These are phyloP conservation scores for Odontocerum albicorne DNA, from an alignment of 2,888 invertebrate genomes.

Conservation along the genomic window DNA sequence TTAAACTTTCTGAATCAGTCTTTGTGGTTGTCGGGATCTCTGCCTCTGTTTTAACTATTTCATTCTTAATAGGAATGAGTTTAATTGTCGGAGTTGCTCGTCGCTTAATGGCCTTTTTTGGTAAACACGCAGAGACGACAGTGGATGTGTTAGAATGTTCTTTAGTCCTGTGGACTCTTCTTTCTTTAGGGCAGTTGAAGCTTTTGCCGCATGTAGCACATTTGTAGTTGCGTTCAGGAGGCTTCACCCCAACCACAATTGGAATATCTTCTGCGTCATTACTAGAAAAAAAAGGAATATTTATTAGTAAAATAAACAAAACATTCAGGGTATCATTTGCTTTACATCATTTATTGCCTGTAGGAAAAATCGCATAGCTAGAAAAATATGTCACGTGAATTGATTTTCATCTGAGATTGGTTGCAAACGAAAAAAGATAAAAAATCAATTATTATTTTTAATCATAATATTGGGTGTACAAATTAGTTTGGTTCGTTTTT, in stretches of 20 bases:
- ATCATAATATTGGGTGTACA: no score
- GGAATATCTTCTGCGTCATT: conserved; percentile 32
- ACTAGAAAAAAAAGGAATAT: conserved; percentile 10
- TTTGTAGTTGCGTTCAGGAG: conserved; percentile 47
- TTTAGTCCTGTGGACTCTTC: conserved; percentile 62
- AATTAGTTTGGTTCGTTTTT: no score
- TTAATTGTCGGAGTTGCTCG: conserved; percentile 36
- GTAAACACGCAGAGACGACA: conserved; percentile 40
- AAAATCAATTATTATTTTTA: no score
- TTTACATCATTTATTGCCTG: no score
- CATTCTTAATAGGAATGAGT: conserved; percentile 40
- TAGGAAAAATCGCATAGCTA: no score
- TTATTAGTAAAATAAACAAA: no score
- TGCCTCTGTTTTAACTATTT: conserved; percentile 39
- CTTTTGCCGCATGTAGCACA: conserved; percentile 62
- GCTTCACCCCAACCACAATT: conserved; percentile 33
- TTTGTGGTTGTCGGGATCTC: conserved; percentile 15
- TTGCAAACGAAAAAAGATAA: no score
- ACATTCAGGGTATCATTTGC: no score
- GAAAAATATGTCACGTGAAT: no score
- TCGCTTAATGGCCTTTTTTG: conserved; percentile 36
- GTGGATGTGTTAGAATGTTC: conserved; percentile 52
- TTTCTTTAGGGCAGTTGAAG: conserved; percentile 63
- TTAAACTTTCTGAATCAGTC: conserved; percentile 5
- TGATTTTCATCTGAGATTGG: no score